Evolutionary conservation across 2,888 invertebrate genomes (phyloP).

Genomic region (Zeuzera pyrina): DNA sequence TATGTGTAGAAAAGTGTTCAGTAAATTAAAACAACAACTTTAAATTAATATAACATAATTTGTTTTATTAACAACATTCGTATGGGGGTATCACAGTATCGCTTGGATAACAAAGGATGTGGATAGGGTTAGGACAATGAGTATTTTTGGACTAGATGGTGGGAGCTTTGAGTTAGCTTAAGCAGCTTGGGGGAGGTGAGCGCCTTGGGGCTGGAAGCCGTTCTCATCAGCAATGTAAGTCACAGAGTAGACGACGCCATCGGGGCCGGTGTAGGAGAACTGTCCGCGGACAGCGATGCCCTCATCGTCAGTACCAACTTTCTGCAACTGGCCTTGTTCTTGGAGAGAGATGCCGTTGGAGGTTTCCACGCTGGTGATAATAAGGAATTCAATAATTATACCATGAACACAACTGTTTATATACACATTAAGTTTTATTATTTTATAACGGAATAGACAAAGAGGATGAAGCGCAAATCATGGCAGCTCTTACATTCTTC

Average conservation of each 20-base stretch:
- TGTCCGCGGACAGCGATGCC: conserved; percentile 57
- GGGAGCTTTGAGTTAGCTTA: conserved; percentile 5
- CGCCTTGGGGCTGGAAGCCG: conserved; percentile 63
- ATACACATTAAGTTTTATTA: too few species aligned
- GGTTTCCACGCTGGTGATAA: conserved; percentile 34
- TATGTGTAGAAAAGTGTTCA: too few species aligned
- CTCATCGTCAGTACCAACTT: conserved; percentile 56
- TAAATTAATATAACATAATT: conserved; percentile 35
- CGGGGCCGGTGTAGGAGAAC: conserved; percentile 54
- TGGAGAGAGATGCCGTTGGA: conserved; percentile 40
- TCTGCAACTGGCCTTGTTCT: conserved; percentile 46
- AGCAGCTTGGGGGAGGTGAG: conserved; percentile 32
- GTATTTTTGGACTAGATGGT: conserved; percentile 11
- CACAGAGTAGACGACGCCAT: conserved; percentile 57
- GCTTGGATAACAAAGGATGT: conserved; percentile 30
- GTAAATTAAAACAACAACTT: conserved; percentile 12
- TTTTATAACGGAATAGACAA: too few species aligned
- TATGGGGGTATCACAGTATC: conserved; percentile 61
- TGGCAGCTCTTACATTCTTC: too few species aligned
- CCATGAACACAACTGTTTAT: too few species aligned
- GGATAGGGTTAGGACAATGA: conserved; percentile 4
- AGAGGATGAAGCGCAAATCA: too few species aligned
- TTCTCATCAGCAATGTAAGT: conserved; percentile 64
- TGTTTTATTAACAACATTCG: conserved; percentile 42
- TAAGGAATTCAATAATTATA: neutral